Percentiles rank a stretch among this genome's conserved stretches.
Conservation (phyloP, 2,888 invertebrate species). For the Drosophila parthenogenetica region DNA sequence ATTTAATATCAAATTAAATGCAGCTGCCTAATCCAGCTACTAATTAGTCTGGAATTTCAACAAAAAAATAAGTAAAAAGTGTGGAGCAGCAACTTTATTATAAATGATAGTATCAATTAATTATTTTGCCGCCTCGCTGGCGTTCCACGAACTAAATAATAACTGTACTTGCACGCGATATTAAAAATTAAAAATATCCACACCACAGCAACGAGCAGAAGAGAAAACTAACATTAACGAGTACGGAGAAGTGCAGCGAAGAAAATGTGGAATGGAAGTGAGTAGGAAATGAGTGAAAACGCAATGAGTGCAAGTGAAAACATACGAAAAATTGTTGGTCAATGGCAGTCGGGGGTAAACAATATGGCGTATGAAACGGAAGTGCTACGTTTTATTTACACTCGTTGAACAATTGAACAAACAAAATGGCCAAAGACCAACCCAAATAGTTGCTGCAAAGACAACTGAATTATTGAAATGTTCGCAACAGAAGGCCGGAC, state of each 20-base stretch:
- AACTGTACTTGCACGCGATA: slow-evolving; percentile 48
- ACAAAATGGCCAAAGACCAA: slow-evolving; percentile 50
- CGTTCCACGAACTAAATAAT: background rate
- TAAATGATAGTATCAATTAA: slow-evolving; percentile 11
- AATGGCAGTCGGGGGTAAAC: slow-evolving; percentile 60
- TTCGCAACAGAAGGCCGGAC: slow-evolving; percentile 19
- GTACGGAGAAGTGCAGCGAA: background rate
- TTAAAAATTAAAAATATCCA: slow-evolving; percentile 54
- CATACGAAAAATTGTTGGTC: slow-evolving; percentile 65
- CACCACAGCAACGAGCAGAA: slow-evolving; percentile 1
- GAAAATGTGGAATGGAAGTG: background rate
- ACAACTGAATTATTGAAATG: slow-evolving; percentile 56
- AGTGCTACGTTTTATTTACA: slow-evolving; percentile 70
- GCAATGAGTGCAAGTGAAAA: slow-evolving; percentile 41
- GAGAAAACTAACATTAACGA: background rate
- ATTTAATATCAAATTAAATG: no score
- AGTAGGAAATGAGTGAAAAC: slow-evolving; percentile 3
- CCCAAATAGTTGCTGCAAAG: slow-evolving; percentile 36
- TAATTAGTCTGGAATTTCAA: no score
- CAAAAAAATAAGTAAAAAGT: background rate
- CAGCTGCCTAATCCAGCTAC: no score
- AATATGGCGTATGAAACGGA: slow-evolving; percentile 65
- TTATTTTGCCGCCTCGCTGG: slow-evolving; percentile 14
- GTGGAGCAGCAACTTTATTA: background rate
- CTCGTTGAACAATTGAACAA: slow-evolving; percentile 65